Base-by-base conservation (phyloP, 2,888 invertebrate species). In the Axea sp. region DNA sequence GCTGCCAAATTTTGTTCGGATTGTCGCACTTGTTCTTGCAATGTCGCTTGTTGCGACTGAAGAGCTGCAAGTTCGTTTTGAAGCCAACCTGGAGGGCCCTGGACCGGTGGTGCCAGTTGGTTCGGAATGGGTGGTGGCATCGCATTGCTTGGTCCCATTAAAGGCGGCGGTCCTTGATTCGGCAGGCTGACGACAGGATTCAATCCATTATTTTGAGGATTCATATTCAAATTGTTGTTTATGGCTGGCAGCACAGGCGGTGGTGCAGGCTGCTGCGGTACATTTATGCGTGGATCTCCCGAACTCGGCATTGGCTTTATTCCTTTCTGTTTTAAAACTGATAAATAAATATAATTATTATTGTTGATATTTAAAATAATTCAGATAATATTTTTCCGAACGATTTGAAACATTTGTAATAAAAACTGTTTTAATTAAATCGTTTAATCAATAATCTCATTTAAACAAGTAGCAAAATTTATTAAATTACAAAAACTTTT, bases 1-100 rank as follows among this genome's bases (percentile, higher is more conserved):
- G 98, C 98, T 81, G 94, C 93, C 76, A 99, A 91, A 90, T 99
- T 99, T 84, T 93, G 94, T 88, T 99, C 99, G 83, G 98, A 98
- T 88, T 98, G 97, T 80, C 93, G 92, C 76, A 99, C 96, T 90
- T 99, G 97, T 84, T 97, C 96, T 85, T 95, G 93, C 76, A 97
- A 89, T 77, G 92, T 91, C 84, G 92, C 92, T 88, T 96, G 95
- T 88, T 97, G 96, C 77, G 85, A 81, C 62, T 87, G 87, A 55
- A 87, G 84, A 78, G 83, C 86, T 5, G 85, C 81, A 73, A 87
- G 60, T 65, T 87, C 87, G 72, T 81, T 87, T 67, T 86, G 87
- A n/a, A 87, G 92, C 91, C 82, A 91, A 90, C 83, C 94, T 86
- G 83, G 84, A 60, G 87, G 85, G 26, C 84, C 85, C 47, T 78